Base-by-base conservation (phyloP, 2,113 vertebrate genomes). In the Carettochelys insculpta region DNA sequence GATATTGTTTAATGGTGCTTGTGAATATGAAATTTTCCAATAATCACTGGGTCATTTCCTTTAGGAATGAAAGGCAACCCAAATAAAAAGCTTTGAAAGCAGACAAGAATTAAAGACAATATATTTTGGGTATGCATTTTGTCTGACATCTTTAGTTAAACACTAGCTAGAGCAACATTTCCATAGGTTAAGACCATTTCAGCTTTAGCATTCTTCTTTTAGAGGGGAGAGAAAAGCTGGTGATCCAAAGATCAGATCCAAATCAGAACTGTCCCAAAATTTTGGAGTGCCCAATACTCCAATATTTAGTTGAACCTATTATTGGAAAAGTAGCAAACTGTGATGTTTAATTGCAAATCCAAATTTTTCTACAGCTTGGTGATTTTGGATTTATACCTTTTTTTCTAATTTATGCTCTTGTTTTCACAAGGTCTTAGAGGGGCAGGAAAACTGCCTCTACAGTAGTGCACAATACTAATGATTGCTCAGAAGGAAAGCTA, bases 41-140 rank as follows among this genome's bases (percentile, higher is more conserved):
- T 90, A 88, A 2, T 2, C n/a, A 41, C 3, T 52, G 12, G 34
- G 34, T 80, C 89, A 7, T 34, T 73, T 83, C 24, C 5, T 79
- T 89, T 89, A 54, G 43, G 56, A 84, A 84, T 83, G 78, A 0
- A 83, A 25, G 45, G 29, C 22, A 9, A 51, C 71, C 84, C 34
- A 58, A 85, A 10, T 43, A 41, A 19, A 73, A 34, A 31, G 16
- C 45, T 29, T 89, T 86, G 41, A 65, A 84, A 93, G 78, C 3
- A 71, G 41, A 58, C 45, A 92, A 85, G 50, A 75, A 90, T 92
- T 90, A 83, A 61, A 93, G 92, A 77, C 4, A 20, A 48, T 31
- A 51, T 34, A 20, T 34, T 48, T 13, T 82, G 1, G 82, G 71
- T 25, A 58, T 4, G 5, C 82, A 61, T 20, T n/a, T 76, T 22